Evolutionary conservation across 1,140 invertebrate species (phyloP).

Genomic region (Aphelenchoides fujianensis): DNA sequence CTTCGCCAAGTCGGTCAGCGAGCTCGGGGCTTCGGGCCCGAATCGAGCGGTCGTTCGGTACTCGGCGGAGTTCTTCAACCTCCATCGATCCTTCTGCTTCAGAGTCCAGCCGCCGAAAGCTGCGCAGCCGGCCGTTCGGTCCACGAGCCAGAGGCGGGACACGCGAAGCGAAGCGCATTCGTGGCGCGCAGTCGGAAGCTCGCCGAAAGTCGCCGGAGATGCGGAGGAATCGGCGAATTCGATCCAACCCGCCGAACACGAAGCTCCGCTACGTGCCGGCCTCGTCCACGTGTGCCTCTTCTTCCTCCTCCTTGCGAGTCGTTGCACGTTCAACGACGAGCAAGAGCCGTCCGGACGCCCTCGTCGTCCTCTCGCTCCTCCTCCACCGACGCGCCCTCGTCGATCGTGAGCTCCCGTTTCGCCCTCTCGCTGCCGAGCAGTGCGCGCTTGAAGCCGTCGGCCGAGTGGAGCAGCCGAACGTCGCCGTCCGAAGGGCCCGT

Average conservation of each 20-base stretch:
- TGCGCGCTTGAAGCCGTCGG: neutral
- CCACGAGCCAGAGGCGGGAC: neutral
- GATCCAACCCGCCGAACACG: neutral
- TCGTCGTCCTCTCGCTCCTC: neutral
- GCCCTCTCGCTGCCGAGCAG: neutral
- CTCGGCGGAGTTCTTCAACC: neutral
- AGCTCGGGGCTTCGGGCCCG: neutral
- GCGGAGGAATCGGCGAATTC: neutral
- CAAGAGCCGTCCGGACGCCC: neutral
- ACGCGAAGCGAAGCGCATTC: neutral
- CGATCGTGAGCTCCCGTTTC: neutral
- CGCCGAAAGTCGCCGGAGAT: neutral
- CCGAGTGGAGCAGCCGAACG: neutral
- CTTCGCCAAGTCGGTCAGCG: constrained; percentile 12
- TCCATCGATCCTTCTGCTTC: neutral
- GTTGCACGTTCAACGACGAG: neutral
- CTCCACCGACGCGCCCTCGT: neutral
- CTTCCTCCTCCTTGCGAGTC: neutral
- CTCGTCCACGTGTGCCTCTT: neutral
- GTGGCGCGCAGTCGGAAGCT: neutral
- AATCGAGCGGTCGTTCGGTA: neutral
- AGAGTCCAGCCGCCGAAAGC: neutral
- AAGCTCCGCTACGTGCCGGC: neutral
- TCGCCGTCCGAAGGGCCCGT: neutral
- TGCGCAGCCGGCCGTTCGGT: neutral